Base-by-base conservation (phyloP, 92 coral and sea anemone genomes). In the Metridium senile region DNA sequence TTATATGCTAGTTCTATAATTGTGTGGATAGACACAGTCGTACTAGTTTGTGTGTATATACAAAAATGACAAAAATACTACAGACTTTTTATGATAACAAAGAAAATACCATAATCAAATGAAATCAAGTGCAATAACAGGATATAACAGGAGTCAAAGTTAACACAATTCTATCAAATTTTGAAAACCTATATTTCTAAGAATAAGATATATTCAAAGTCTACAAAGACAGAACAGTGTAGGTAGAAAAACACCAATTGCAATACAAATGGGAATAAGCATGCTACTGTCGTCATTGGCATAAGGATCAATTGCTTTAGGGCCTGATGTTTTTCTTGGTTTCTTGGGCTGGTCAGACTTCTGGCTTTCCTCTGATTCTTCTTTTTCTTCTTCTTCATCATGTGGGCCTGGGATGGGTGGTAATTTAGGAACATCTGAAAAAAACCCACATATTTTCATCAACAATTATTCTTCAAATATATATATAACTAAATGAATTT, bases 251-350 rank as follows among this genome's bases (percentile, higher is more conserved):
- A 96, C 99, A 0, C 93, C 99, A 80, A 96, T 86, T 53, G 99
- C 99, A 68, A 96, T 75, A 16, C 87, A 81, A 68, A 96, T 91
- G 13, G 99, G 99, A 58, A 89, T 84, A 11, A 96, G 83, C 93
- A 96, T 89, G 84, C 99, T 96, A 56, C 93, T 86, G 43, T 96
- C 99, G 47, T 96, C 99, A 56, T 93, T 89, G 21, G 99, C 99
- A 69, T 96, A 96, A 0, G 99, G 99, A 51, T 96, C 85, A 34
- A 86, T 71, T 32, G 96, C 68, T 66, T 87, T 96, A 6, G 99
- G 99, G 9, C 99, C 99, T 13, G 97, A 93, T 10, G 93, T 85
- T 63, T 96, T 96, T 61, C 99, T 86, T 22, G 75, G 82, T 43
- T 93, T 86, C 43, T 92, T 91, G 0, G 99, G 99, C 33, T 90